Conservation (phyloP, 2,888 invertebrate genomes). For the Tetramorium bicarinatum region DNA sequence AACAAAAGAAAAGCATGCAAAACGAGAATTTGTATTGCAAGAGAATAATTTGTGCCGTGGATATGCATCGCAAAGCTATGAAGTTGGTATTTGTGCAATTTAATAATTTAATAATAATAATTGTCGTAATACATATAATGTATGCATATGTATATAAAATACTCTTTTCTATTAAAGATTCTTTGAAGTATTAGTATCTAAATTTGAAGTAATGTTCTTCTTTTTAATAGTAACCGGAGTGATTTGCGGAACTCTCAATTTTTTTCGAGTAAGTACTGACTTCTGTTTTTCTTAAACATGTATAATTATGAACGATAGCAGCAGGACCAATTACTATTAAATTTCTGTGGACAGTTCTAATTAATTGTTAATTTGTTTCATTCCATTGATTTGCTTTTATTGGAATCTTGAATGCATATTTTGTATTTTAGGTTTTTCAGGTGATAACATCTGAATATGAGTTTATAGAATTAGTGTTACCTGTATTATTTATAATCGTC, state of each 20-base stretch:
- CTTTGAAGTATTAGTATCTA: neutral
- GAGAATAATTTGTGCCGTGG: neutral
- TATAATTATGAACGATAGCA: neutral
- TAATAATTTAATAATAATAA: neutral
- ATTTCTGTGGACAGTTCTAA: neutral
- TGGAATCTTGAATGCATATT: neutral
- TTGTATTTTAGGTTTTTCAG: slow-evolving; percentile 3
- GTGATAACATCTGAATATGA: neutral
- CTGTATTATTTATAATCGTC: neutral
- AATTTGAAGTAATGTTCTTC: slow-evolving; percentile 2
- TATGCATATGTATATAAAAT: neutral
- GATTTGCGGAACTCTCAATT: neutral
- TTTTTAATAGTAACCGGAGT: neutral
- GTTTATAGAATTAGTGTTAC: neutral
- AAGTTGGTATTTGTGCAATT: neutral
- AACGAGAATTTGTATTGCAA: neutral
- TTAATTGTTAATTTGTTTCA: neutral
- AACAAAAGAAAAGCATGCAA: neutral
- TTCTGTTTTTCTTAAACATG: too few species aligned
- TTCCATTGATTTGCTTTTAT: too few species aligned
- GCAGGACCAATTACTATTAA: neutral
- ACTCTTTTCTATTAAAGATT: neutral
- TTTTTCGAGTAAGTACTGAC: neutral
- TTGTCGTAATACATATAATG: neutral
- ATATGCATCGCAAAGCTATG: slow-evolving; percentile 33